Percentiles rank a stretch among this genome's conserved stretches.
Conservation (phyloP, 2,113 vertebrate genomes). For the Sardina pilchardus region DNA sequence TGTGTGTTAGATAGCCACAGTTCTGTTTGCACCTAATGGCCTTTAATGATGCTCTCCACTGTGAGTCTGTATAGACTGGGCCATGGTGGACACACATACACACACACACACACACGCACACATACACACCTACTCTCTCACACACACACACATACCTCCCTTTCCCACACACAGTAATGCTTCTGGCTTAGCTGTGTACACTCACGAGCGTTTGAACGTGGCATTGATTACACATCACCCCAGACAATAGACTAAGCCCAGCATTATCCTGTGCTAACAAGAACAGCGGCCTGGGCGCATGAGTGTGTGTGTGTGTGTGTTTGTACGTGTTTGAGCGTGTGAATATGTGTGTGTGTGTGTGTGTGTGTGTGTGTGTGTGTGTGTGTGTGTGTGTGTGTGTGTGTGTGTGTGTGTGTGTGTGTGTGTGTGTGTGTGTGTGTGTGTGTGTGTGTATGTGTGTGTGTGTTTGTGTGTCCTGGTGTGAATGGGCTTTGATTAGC, state of each 20-base stretch:
- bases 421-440: background rate
- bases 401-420: background rate
- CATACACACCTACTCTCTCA: slow-evolving; percentile 44
- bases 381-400: slow-evolving; percentile 26
- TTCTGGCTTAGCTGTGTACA: slow-evolving; percentile 40
- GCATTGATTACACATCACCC: slow-evolving; percentile 48
- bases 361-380: background rate
- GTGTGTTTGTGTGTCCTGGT: slow-evolving; percentile 17
- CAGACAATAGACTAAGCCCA: slow-evolving; percentile 51
- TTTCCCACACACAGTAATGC: slow-evolving; percentile 47
- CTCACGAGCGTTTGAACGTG: slow-evolving; percentile 46
- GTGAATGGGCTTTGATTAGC: slow-evolving; percentile 38
- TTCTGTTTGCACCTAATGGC: background rate
- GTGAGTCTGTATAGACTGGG: background rate
- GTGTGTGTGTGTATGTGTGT: background rate
- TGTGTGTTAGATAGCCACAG: background rate
- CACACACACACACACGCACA: slow-evolving; percentile 27
- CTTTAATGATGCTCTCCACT: slow-evolving; percentile 8
- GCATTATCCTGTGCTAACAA: slow-evolving; percentile 61
- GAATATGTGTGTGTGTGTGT: background rate
- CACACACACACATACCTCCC: slow-evolving; percentile 32
- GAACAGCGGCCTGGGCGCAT: slow-evolving; percentile 39
- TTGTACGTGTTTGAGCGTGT: too few species aligned
- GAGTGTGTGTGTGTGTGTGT: background rate
- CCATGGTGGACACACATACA: slow-evolving; percentile 15